Base-by-base conservation (phyloP, 2,797 vertebrate species). In the Spinus olivaceus region DNA sequence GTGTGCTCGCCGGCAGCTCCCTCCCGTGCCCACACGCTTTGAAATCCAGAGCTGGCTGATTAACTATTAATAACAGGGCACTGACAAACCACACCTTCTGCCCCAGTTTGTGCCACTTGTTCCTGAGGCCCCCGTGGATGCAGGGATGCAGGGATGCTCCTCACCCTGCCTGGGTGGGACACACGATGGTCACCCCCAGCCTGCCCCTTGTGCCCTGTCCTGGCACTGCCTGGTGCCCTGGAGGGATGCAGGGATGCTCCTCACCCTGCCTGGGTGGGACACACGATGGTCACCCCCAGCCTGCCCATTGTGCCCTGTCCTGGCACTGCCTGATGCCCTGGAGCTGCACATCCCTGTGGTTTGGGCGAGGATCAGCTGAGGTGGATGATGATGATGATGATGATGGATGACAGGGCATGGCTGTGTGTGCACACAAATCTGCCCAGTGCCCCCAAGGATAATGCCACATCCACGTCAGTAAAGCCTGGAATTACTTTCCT, bases 401-500 rank as follows among this genome's bases (percentile, higher is more conserved):
- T 11, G 60, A 16, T 2, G 47, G 16, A 14, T 1, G 15, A 59
- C 6, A 33, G 19, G 22, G 10, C n/a, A 27, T 0, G 37, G 50
- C 56, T 42, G 12, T 44, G 69, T n/a, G 42, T 51, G 78, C 37
- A 16, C 67, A 63, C 49, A 33, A 16, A 74, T 22, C 44, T 14
- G 2, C 78, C 30, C 39, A 32, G 56, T 5, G 19, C 37, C 33
- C 39, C 44, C 50, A 18, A 32, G 60, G 61, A 14, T 4, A 15
- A 24, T 0, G 2, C 33, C 54, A 19, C 4, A 18, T 4, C 49
- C 77, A 25, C 0, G 1, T 3, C 13, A 72, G 35, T 1, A 6
- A 15, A 56, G 80, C 27, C 80, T 42, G 57, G 74, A 30, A 54
- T 70, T 25, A 4, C 30, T 8, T 50, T 42, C 46, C 56, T 13